Percentiles rank a stretch among this genome's conserved stretches.
phyloP scores from a whole-genome alignment of 2,113 vertebrate species.

The Odobenus rosmarus region DNA sequence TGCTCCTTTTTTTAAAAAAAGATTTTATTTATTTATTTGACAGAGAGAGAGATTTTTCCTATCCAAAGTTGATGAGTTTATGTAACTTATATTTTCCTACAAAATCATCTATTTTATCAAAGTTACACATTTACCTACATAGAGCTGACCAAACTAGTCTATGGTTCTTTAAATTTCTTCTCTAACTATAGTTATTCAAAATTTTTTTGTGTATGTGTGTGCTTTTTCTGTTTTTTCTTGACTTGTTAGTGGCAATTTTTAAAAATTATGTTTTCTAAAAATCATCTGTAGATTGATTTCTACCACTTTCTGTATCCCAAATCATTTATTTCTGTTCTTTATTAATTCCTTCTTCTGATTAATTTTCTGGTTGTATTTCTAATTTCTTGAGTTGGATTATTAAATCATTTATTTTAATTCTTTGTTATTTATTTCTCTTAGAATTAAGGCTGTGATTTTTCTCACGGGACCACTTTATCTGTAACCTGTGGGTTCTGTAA shows the following conservation, averaged over 20 bases:
- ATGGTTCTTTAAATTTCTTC: background rate
- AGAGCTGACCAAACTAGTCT: background rate
- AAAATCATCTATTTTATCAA: background rate
- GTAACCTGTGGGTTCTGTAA: background rate
- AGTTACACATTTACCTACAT: background rate
- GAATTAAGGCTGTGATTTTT: background rate
- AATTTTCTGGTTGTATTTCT: background rate
- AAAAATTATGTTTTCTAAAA: background rate
- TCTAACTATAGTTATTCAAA: background rate
- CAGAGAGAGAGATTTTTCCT: background rate
- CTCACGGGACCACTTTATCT: background rate
- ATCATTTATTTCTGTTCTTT: background rate
- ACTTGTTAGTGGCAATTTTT: background rate
- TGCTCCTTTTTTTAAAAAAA: background rate
- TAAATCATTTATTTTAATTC: background rate
- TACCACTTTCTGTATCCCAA: background rate
- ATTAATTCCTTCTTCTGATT: background rate
- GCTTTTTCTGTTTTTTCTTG: background rate
- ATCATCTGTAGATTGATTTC: background rate
- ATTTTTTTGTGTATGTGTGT: background rate
- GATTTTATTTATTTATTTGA: too few species aligned
- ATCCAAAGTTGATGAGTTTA: background rate
- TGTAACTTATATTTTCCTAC: background rate
- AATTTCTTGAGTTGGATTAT: background rate
- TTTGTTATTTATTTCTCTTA: background rate